phyloP scores from a whole-genome alignment of 2,113 vertebrate genomes.

The Bombycilla garrulus region DNA sequence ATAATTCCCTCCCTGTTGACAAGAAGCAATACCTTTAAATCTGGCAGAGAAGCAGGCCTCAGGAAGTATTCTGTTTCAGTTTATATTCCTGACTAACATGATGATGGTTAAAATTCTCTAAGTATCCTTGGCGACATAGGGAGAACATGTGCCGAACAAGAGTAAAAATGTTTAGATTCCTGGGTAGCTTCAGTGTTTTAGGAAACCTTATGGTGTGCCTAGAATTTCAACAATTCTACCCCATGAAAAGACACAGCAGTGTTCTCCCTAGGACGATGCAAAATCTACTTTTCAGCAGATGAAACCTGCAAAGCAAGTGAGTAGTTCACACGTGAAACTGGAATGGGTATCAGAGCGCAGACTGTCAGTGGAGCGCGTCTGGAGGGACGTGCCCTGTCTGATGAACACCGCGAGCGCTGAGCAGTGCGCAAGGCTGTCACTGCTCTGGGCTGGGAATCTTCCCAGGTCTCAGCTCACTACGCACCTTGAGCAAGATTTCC shows the following conservation, averaged over 20 bases:
- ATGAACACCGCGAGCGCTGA: neutral
- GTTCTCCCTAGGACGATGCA: neutral
- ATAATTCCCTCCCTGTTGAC: neutral
- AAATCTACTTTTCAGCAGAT: neutral
- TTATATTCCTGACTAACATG: neutral
- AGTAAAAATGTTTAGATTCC: neutral
- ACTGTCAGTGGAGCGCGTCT: neutral
- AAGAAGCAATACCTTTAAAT: slow-evolving; percentile 3
- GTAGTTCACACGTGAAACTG: neutral
- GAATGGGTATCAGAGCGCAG: neutral
- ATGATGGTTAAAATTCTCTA: neutral
- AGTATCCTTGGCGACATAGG: neutral
- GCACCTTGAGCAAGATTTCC: neutral
- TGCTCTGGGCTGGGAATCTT: neutral
- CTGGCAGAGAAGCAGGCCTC: neutral
- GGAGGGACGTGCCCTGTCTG: neutral
- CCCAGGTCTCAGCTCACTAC: neutral
- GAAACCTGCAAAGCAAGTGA: neutral
- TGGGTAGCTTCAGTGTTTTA: neutral
- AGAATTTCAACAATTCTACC: neutral
- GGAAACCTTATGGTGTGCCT: neutral
- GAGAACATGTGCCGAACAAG: neutral
- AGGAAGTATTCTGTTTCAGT: neutral
- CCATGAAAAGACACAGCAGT: neutral
- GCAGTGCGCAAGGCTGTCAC: neutral